phyloP scores from a whole-genome alignment of 1,140 invertebrate genomes.

The Hesperophylax magnus region DNA sequence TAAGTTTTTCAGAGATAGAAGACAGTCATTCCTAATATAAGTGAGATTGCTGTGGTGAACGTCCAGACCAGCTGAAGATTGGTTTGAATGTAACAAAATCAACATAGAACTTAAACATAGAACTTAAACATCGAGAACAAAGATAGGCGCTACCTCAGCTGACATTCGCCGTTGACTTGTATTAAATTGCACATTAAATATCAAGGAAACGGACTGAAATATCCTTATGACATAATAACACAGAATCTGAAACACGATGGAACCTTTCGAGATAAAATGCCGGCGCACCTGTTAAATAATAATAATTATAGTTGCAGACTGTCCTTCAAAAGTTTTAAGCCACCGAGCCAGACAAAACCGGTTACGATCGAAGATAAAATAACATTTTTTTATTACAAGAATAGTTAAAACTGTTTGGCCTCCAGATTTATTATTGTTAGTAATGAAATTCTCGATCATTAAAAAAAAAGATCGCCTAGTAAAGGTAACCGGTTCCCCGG shows the following conservation, averaged over 20 bases:
- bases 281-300: conserved; percentile 15
- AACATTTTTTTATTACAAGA: not conserved
- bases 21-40: too few species aligned
- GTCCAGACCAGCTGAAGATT: too few species aligned
- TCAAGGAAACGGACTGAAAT: too few species aligned
- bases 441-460: not conserved
- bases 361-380: not conserved
- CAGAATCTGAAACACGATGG: not conserved
- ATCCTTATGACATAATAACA: not conserved
- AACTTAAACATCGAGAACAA: too few species aligned
- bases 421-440: conserved; percentile 4
- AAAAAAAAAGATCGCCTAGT: not conserved
- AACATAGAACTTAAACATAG: too few species aligned
- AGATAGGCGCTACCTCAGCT: too few species aligned
- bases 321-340: not conserved
- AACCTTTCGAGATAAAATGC: not conserved
- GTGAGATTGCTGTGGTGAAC: too few species aligned
- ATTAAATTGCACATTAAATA: too few species aligned
- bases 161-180: too few species aligned
- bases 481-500: not conserved
- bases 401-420: not conserved
- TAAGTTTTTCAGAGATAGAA: too few species aligned
- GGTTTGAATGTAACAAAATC: too few species aligned
- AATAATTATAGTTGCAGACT: not conserved
- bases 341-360: not conserved